Evolutionary conservation across 2,888 invertebrate species (phyloP).

Genomic region (Steinernema hermaphroditum): DNA sequence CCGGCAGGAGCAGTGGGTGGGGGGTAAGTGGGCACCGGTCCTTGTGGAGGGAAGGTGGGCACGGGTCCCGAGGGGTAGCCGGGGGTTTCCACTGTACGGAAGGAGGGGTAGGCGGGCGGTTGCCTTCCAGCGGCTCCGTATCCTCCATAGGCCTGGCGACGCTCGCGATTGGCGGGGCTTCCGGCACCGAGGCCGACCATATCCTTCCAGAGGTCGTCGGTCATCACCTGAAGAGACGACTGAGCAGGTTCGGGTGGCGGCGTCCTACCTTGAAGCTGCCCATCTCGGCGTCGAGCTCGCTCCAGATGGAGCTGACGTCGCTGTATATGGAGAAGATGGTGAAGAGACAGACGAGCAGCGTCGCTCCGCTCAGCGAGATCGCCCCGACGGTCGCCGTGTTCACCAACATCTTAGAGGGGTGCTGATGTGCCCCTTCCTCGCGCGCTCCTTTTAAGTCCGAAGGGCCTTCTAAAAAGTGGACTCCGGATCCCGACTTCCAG

Average conservation of each 20-base stretch:
- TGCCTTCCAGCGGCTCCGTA: conserved; percentile 49
- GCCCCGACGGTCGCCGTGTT: conserved; percentile 50
- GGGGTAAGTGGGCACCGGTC: too few species aligned
- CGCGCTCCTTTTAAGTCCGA: too few species aligned
- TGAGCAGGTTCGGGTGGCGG: too few species aligned
- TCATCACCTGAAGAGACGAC: conserved; percentile 46
- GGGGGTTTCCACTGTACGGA: too few species aligned
- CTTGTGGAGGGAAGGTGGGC: too few species aligned
- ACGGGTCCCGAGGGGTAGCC: too few species aligned
- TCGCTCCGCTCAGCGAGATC: conserved; percentile 44
- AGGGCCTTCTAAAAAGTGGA: too few species aligned
- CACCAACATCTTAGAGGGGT: conserved; percentile 41
- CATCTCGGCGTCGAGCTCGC: conserved; percentile 55
- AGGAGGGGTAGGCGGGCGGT: background rate
- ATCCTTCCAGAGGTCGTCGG: conserved; percentile 61
- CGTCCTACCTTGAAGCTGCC: conserved; percentile 53
- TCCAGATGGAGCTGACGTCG: conserved; percentile 53
- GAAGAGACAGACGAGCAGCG: conserved; percentile 47
- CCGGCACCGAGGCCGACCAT: conserved; percentile 62
- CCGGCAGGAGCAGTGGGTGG: too few species aligned
- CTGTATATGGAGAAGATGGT: conserved; percentile 49
- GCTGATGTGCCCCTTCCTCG: too few species aligned
- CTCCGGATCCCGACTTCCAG: too few species aligned
- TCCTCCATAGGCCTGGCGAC: conserved; percentile 59
- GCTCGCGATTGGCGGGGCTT: conserved; percentile 55